Evolutionary conservation across 2,113 vertebrate species (phyloP).

Genomic region (Cyprinodon variegatus): DNA sequence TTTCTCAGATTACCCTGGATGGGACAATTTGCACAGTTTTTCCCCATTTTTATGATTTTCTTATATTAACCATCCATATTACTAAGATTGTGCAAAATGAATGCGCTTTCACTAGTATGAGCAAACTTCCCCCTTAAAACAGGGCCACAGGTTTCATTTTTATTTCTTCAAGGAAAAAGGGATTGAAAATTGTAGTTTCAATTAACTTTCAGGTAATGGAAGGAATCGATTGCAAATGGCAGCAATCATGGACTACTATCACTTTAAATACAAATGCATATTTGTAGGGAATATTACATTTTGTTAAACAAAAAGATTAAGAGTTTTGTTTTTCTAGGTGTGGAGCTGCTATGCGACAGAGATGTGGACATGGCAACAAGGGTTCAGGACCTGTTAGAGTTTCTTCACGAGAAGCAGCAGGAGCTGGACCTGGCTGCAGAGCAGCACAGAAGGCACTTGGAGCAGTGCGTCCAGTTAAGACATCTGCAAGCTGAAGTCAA

Average conservation of each 20-base stretch:
- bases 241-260: neutral
- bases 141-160: too few species aligned
- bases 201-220: too few species aligned
- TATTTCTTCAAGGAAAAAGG: too few species aligned
- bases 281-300: neutral
- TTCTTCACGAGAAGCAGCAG: constrained; percentile 98
- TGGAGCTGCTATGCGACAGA: constrained; percentile 93
- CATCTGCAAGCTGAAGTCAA: constrained; percentile 98
- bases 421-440: constrained; percentile 92
- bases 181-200: too few species aligned
- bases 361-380: constrained; percentile 97
- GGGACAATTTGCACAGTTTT: too few species aligned
- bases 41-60: too few species aligned
- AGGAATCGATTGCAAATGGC: neutral
- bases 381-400: constrained; percentile 95
- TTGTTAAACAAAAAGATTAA: neutral
- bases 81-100: too few species aligned
- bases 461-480: constrained; percentile 96
- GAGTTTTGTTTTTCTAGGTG: constrained; percentile 77
- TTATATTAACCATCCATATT: too few species aligned
- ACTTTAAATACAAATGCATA: neutral
- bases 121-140: too few species aligned
- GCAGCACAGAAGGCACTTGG: constrained; percentile 94
- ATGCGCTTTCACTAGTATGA: too few species aligned
- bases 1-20: too few species aligned